Conservation (phyloP, 2,797 vertebrate species). For the Muraenolepis orangiensis region DNA sequence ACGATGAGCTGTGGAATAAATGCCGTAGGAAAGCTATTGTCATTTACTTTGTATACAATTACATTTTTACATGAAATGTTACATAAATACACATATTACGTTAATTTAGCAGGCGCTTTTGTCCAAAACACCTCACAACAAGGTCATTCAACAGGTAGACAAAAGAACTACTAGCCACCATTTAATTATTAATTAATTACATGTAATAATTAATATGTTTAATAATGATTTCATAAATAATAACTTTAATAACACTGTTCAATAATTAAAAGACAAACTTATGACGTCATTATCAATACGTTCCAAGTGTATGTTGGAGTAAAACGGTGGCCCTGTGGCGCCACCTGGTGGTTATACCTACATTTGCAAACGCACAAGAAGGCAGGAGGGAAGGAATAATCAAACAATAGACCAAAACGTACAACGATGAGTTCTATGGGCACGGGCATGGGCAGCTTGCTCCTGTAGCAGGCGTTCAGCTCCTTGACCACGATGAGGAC, state of each 20-base stretch:
- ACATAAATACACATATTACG: no score
- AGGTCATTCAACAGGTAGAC: no score
- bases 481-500: slow-evolving; percentile 80
- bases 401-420: no score
- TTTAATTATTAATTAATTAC: no score
- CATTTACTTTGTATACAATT: no score
- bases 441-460: slow-evolving; percentile 80
- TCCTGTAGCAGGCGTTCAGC: slow-evolving; percentile 74
- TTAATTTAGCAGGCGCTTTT: no score
- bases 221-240: no score
- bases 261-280: not conserved
- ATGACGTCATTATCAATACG: not conserved
- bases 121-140: no score
- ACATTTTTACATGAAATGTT: no score
- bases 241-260: no score
- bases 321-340: not conserved
- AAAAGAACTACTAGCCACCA: no score
- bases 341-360: slow-evolving; percentile 1
- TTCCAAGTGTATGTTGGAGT: not conserved
- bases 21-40: not conserved
- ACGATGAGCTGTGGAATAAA: slow-evolving; percentile 59
- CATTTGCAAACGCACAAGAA: not conserved
- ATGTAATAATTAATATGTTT: no score
- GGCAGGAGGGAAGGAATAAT: not conserved
- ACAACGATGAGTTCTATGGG: slow-evolving; percentile 89